Evolutionary conservation across 2,888 invertebrate genomes (phyloP), one percentile per base, ranked within the genome.

Genomic region (Napeogenes sylphis): DNA sequence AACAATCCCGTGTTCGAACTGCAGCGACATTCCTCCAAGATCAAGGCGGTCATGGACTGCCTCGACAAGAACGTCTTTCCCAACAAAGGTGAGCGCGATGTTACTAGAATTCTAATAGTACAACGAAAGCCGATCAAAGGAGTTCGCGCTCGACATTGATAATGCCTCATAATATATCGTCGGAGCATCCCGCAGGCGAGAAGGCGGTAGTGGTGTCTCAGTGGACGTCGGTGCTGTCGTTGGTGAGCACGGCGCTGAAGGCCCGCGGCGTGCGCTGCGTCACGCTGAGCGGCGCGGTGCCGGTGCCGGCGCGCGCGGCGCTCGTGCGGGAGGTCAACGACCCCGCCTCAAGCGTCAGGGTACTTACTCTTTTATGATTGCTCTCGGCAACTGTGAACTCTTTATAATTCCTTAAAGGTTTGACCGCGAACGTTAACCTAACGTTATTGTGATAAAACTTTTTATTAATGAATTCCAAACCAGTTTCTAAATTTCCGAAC

Each of bases 151-250:
- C 21, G 21, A 21, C 21, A 21, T 21, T 21, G 21, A 21, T 21
- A 21, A 21, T 21, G 21, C 21, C 21, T 21, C 21, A 21, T 21
- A 21, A 21, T 21, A 21, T 21, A 21, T 21, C 21, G 21, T 21
- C 21, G 21, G 21, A 21, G 1, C 21, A 1, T 21, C 21, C 10
- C 10, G 5, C 70, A 75, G 87, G 84, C 0, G 95, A 97, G 68
- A 97, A 97, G 80, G 93, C 94, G 0, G 93, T 97, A 5, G 92
- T 99, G 4, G 97, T 99, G 0, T 98, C 98, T 0, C 99, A 99
- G 78, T 99, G 98, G 98, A 95, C 96, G 0, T 92, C 93, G 0
- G 94, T 97, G 74, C 88, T 99, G 6, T 85, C 93, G 0, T 91
- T 99, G 51, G 87, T 99, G 8, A 93, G 93, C 45, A 74, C 79